Evolutionary conservation across 2,888 invertebrate genomes (phyloP), one percentile per base, ranked within the genome.

Genomic region (Polyploca ridens): DNA sequence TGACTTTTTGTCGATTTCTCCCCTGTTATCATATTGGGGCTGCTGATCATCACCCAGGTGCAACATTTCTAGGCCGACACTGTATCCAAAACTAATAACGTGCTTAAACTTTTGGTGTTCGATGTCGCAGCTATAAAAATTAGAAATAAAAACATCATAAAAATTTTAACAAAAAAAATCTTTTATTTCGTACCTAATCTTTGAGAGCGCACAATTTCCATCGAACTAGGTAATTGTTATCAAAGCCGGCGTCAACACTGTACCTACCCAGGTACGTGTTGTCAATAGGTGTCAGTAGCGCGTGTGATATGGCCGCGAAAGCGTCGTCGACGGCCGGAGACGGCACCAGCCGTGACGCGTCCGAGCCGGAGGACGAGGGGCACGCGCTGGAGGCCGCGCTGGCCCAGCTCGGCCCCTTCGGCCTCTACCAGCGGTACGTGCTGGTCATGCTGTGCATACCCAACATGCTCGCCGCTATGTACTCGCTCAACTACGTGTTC

Each of bases 401-500:
- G 69, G 82, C 81, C n/a, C 86, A 82, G 74, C 87, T 93, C 58
- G 91, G 93, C 11, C 88, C 90, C 63, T 93, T 93, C 77, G 90
- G 91, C 11, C 78, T 90, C 35, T 93, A 93, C 83, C 93, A 93
- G 73, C 82, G 86, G 6, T 92, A 90, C 71, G 76, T 83, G 67
- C 76, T 92, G 62, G 38, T 87, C 44, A 79, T 93, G 78, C 81
- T 91, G 65, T 90, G 89, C 69, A 68, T 95, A 62, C 95, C 95
- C n/a, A 90, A 93, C 70, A 69, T 95, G 63, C 86, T 95, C 62
- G 87, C 95, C 3, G 94, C 94, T 41, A 92, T 94, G 85, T 94
- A 94, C 78, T 89, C 94, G 3, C 85, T 95, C 62, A 94, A 93
- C 77, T 95, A 95, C 73, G 90, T 95, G 65, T 95, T 95, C 79